Evolutionary conservation across 2,888 invertebrate genomes (phyloP).

Genomic region (Linnaemya tessellans): DNA sequence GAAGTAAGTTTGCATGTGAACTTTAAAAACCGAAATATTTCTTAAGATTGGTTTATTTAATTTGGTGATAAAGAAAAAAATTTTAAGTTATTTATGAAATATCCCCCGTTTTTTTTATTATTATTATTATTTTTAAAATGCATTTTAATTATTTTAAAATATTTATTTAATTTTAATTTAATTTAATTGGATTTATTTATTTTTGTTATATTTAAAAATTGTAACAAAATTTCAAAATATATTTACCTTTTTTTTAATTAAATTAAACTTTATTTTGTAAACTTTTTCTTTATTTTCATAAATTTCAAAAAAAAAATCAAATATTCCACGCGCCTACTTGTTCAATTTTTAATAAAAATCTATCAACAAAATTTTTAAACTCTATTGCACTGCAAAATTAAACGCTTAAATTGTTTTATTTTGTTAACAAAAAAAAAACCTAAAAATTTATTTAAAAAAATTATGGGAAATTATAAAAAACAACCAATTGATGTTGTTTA

Average conservation of each 20-base stretch:
- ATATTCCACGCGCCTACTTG: constrained; percentile 48
- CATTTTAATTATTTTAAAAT: constrained; percentile 47
- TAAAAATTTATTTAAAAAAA: constrained; percentile 7
- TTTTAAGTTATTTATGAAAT: constrained; percentile 15
- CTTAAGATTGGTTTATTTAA: constrained; percentile 13
- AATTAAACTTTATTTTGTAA: constrained; percentile 76
- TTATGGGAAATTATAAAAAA: constrained; percentile 27
- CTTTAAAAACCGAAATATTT: constrained; percentile 37
- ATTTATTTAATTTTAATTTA: constrained; percentile 51
- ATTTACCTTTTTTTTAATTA: constrained; percentile 65
- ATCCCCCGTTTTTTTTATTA: background rate
- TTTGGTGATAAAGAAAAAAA: constrained; percentile 8
- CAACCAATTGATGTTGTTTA: constrained; percentile 19
- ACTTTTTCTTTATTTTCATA: constrained; percentile 79
- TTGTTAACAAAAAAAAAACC: constrained; percentile 30
- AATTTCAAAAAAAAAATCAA: constrained; percentile 71
- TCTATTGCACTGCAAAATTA: constrained; percentile 55
- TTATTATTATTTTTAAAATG: constrained; percentile 43
- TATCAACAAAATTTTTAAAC: constrained; percentile 60
- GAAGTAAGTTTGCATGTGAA: constrained; percentile 82
- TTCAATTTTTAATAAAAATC: constrained; percentile 55
- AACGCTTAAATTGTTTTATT: constrained; percentile 52
- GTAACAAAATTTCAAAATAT: constrained; percentile 61
- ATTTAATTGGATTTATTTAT: constrained; percentile 44
- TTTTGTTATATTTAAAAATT: constrained; percentile 58